Base-by-base conservation (phyloP, 2,888 invertebrate species). In the Odontocolon sp. region DNA sequence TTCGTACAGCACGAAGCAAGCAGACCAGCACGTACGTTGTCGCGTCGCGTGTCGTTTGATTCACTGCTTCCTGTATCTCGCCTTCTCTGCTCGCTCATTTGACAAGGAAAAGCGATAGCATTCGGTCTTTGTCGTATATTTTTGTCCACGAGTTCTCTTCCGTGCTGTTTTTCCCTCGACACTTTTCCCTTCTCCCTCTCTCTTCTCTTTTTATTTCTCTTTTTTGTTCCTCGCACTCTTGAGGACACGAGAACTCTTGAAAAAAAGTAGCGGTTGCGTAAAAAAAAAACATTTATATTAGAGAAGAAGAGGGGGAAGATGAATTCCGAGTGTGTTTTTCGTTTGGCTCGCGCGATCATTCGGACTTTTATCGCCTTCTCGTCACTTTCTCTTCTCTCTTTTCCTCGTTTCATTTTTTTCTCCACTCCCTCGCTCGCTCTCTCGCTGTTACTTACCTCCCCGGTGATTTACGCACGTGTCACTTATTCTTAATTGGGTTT, bases 21-120 rank as follows among this genome's bases (percentile, higher is more conserved):
- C 63, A 31, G 42, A 47, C 33, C 23, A 23, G 47, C 23, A 47
- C 36, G 63, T 57, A 47, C 57, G 38, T n/a, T 47, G 23, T 11
- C 16, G 14, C 11, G 11, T 45, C 21, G 56, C 54, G 84, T 86
- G 87, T 87, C 86, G 81, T 82, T 88, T 88, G 87, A 88, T 88
- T 88, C 87, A 88, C 86, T 79, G 86, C 85, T 88, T 88, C 87
- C 88, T 87, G 88, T 81, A 71, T 56, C 26, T 50, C 42, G 11
- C 9, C 36, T 28, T 59, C 33, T 40, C 26, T 33, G 16, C 36
- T 67, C 47, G 5, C 26, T 63, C 33, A 28, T 47, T 52, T 36
- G 8, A 50, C n/a, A 23, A 14, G 21, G 11, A 6, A 36, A 3
- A 40, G 21, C 61, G 21, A 47, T 33, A 11, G 21, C 14, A 16